Base-by-base conservation (phyloP, 2,888 invertebrate species). In the Adela reaumurella region DNA sequence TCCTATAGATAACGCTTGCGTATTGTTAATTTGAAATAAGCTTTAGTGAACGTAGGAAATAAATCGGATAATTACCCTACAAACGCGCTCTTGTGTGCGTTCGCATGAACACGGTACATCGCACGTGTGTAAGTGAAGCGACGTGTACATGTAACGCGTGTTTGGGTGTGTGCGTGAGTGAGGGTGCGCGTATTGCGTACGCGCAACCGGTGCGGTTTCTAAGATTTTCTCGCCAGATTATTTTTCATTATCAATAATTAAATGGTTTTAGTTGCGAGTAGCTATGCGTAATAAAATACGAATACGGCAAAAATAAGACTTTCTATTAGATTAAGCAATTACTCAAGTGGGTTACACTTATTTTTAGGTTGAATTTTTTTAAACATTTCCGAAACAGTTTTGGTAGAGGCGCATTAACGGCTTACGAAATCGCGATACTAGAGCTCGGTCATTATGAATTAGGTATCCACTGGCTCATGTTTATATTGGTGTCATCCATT, bases 1-100 rank as follows among this genome's bases (percentile, higher is more conserved):
- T 65, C 55, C 56, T 50, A 63, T 63, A 65, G 66, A 66, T 66
- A 63, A 62, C 46, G 51, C 57, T 56, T 61, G 35, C 35, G 35
- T 35, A 35, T 35, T 35, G 35, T 35, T 35, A 35, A 35, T 35
- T 35, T 35, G 35, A 35, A 35, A 35, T 35, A 35, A 35, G 35
- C 35, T 35, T 35, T 35, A 35, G 35, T 11, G 35, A 35, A 35
- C 35, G 35, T 11, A 11, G 35, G 14, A 11, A 35, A 35, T 35
- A 35, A 35, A 35, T 35, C 35, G 35, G 35, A 35, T 35, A 35
- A 35, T 35, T 35, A 35, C 35, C 35, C 35, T 14, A 14, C 35
- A 14, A 35, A 14, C 24, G 24, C 24, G 35, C 8, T 8, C 14
- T 3, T 35, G 35, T 14, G 35, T 35, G 8, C 4, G 35, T 35